phyloP scores from a whole-genome alignment of 2,888 invertebrate genomes.

The Oligia fasciuncula region DNA sequence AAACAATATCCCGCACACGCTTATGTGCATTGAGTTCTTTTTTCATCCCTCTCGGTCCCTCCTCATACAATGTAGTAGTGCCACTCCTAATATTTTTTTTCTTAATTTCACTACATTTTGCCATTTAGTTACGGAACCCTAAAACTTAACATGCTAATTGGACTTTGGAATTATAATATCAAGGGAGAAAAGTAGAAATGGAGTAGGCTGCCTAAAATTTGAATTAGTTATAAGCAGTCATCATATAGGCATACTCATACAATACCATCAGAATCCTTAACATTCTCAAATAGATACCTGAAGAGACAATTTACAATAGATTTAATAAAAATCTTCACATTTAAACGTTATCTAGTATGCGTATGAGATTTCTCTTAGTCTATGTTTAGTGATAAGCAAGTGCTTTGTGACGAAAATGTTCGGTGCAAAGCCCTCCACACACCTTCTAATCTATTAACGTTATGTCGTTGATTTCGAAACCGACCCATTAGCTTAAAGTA shows the following conservation, averaged over 20 bases:
- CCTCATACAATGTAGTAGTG: too few species aligned
- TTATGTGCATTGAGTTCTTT: neutral
- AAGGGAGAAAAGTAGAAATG: neutral
- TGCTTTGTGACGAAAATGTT: constrained; percentile 48
- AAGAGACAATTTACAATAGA: constrained; percentile 16
- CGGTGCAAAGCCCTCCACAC: constrained; percentile 33
- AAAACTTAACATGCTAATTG: neutral
- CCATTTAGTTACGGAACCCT: neutral
- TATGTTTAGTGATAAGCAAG: constrained; percentile 45
- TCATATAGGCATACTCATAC: neutral
- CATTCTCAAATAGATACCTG: neutral
- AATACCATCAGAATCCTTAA: constrained; percentile 2
- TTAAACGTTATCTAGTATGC: constrained; percentile 2
- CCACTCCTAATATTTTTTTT: too few species aligned
- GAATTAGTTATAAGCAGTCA: neutral
- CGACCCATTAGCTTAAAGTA: neutral
- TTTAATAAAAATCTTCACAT: constrained; percentile 11
- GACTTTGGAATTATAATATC: neutral
- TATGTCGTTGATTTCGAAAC: constrained; percentile 27
- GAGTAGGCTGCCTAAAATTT: neutral
- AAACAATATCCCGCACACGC: neutral
- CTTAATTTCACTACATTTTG: neutral
- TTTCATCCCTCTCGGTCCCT: neutral
- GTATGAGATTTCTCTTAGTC: constrained; percentile 14
- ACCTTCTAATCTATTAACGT: constrained; percentile 35